Conservation (phyloP, 2,797 vertebrate genomes). For the Leptoclinus maculatus region DNA sequence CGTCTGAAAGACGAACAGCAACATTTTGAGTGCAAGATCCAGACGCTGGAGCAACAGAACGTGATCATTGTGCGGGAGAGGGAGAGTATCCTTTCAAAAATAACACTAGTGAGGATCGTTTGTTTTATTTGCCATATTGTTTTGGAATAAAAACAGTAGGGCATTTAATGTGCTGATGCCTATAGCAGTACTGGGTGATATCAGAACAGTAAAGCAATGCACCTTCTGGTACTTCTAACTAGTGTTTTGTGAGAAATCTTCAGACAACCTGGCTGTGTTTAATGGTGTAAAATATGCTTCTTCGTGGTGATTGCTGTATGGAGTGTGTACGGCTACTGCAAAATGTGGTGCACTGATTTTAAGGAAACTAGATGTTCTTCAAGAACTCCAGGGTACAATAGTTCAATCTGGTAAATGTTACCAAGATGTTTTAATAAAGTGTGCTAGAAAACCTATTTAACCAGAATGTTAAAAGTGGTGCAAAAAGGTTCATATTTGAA, state of each 20-base stretch:
- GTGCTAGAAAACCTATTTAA: not conserved
- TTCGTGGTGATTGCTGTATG: not conserved
- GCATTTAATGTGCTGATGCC: not conserved
- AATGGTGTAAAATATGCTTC: not conserved
- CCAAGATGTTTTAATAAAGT: not conserved
- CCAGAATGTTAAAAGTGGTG: not conserved
- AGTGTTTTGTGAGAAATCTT: not conserved
- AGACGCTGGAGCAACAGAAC: constrained; percentile 93
- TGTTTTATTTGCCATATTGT: not conserved
- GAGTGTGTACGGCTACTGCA: not conserved
- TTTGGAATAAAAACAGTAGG: not conserved
- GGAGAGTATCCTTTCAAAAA: constrained; percentile 92
- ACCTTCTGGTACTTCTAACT: not conserved
- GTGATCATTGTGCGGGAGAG: constrained; percentile 91
- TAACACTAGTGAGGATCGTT: not conserved
- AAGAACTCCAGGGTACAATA: not conserved
- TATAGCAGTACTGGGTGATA: not conserved
- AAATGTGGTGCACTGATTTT: not conserved
- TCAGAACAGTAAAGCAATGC: not conserved
- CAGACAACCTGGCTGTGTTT: not conserved
- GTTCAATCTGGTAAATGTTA: not conserved
- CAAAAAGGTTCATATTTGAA: not conserved
- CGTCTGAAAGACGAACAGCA: constrained; percentile 92
- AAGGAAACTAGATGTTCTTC: not conserved
- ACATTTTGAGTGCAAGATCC: constrained; percentile 94